Conservation (phyloP, 2,113 vertebrate genomes). For the Peromyscus leucopus region DNA sequence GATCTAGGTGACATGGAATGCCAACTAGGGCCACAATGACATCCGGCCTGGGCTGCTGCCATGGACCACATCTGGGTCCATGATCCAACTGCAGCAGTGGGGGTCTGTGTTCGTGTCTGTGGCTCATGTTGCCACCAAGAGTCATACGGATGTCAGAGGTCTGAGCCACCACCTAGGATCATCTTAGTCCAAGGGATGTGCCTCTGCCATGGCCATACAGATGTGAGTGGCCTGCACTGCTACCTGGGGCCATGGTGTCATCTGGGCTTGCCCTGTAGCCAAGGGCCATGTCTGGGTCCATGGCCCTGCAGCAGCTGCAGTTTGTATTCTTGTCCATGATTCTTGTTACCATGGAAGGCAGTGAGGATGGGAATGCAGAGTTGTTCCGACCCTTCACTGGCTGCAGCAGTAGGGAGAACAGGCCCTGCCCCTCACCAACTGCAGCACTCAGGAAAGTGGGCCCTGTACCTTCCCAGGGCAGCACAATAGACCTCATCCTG, state of each 20-base stretch:
- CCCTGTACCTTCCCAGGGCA: not conserved
- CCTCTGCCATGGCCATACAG: too few species aligned
- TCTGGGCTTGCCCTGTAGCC: too few species aligned
- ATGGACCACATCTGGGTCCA: not conserved
- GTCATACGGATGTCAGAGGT: too few species aligned
- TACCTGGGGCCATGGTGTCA: too few species aligned
- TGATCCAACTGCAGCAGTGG: not conserved
- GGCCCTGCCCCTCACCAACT: not conserved
- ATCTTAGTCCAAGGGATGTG: too few species aligned
- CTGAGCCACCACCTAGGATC: too few species aligned
- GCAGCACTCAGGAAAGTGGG: not conserved
- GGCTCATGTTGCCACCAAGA: too few species aligned
- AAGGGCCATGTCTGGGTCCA: too few species aligned
- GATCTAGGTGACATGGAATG: not conserved
- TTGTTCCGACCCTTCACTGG: not conserved
- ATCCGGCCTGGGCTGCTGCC: not conserved
- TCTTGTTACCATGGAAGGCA: not conserved
- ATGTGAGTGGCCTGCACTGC: too few species aligned
- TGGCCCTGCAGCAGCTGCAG: too few species aligned
- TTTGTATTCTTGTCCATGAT: too few species aligned
- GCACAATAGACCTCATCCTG: not conserved
- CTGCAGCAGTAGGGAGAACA: not conserved
- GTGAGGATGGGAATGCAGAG: not conserved
- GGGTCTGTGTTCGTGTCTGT: too few species aligned
- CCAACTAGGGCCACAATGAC: not conserved